These are phyloP conservation scores for Tuta absoluta DNA, from an alignment of 2,888 invertebrate genomes.

Conservation along the genomic window DNA sequence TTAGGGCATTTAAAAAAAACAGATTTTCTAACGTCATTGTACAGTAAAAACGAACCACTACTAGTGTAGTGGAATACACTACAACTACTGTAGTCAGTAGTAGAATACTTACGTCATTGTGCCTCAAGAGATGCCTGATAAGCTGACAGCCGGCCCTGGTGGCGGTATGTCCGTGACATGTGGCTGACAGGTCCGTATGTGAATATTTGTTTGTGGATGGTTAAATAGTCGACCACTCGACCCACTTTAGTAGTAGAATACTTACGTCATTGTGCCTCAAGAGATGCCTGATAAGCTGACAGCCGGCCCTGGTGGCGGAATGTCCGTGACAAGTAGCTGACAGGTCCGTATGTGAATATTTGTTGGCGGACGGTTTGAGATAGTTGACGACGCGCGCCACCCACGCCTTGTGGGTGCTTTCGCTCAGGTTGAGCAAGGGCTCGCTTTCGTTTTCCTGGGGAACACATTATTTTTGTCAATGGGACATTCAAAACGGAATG, in stretches of 20 bases:
- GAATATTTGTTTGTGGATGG: conserved; percentile 94
- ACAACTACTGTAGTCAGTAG: too few relatives aligned
- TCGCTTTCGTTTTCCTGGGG: conserved; percentile 62
- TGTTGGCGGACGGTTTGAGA: conserved; percentile 92
- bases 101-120: conserved; percentile 81
- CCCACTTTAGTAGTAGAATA: conserved; percentile 28
- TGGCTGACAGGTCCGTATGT: conserved; percentile 84
- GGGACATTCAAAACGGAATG: not conserved
- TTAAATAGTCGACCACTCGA: not conserved
- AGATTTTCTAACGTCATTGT: too few relatives aligned
- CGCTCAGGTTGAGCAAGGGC: conserved; percentile 62
- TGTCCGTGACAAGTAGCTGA: conserved; percentile 79
- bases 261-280: conserved; percentile 84
- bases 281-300: conserved; percentile 88
- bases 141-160: conserved; percentile 87
- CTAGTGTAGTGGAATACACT: not conserved
- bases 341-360: conserved; percentile 92
- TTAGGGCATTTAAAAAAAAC: too few relatives aligned
- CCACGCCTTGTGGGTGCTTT: conserved; percentile 73
- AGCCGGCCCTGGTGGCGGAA: conserved; percentile 84
- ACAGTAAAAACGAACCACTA: too few relatives aligned
- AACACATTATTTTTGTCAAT: not conserved
- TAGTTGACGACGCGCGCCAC: conserved; percentile 89
- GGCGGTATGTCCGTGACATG: conserved; percentile 81
- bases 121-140: conserved; percentile 86